Conservation (phyloP, 2,113 vertebrate species). For the Charina bottae region DNA sequence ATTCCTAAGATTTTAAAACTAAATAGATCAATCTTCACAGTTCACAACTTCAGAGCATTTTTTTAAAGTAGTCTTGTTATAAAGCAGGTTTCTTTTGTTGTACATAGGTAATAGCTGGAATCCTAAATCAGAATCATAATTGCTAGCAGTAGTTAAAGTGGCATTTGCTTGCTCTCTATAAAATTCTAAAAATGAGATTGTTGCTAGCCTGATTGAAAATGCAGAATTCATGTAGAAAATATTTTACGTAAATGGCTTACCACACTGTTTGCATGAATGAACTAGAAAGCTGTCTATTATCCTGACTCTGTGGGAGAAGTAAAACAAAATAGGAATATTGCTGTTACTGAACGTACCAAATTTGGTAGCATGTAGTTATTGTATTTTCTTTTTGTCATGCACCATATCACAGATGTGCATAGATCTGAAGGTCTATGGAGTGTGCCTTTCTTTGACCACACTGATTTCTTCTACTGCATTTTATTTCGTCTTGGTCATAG, state of each 20-base stretch:
- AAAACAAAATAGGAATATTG: no score
- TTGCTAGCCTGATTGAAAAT: background rate
- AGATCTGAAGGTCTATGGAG: background rate
- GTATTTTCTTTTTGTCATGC: background rate
- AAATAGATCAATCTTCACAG: slow-evolving; percentile 23
- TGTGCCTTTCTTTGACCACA: background rate
- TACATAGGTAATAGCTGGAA: background rate
- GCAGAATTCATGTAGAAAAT: background rate
- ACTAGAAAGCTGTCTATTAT: background rate
- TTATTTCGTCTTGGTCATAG: background rate
- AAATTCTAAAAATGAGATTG: background rate
- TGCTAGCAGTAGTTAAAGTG: background rate
- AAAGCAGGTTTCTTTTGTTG: background rate
- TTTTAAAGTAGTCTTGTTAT: background rate
- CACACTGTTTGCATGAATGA: background rate
- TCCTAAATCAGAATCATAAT: background rate
- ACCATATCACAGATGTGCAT: background rate
- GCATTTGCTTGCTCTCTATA: background rate
- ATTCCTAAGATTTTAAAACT: slow-evolving; percentile 23
- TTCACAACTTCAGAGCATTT: slow-evolving; percentile 17
- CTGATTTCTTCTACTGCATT: background rate
- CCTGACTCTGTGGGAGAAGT: background rate
- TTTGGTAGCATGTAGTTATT: background rate
- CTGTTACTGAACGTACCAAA: background rate
- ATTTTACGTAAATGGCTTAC: background rate